Conservation (phyloP, 2,797 vertebrate genomes). For the Gastrophryne carolinensis region DNA sequence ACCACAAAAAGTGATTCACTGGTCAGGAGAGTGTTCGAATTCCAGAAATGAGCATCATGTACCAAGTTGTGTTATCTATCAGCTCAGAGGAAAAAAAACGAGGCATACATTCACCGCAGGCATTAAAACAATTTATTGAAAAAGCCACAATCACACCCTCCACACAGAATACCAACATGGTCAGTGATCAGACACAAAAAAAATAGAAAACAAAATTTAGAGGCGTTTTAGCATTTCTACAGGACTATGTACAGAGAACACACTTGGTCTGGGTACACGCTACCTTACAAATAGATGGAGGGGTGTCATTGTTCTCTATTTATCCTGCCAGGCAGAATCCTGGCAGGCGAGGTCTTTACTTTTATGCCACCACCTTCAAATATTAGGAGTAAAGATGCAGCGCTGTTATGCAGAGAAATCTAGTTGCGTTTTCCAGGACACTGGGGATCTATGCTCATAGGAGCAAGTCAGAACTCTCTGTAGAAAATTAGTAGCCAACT, state of each 20-base stretch:
- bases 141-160: conserved; percentile 50
- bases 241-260: conserved; percentile 42
- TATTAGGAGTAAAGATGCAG: conserved; percentile 39
- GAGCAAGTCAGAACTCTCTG: no score
- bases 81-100: no score
- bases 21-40: no score
- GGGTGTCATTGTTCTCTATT: background rate
- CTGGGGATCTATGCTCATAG: no score
- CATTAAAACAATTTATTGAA: conserved; percentile 52
- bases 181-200: conserved; percentile 46
- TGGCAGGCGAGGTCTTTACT: background rate
- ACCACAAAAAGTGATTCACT: no score
- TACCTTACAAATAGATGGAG: conserved; percentile 28
- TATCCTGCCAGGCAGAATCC: background rate
- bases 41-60: no score
- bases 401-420: conserved; percentile 20
- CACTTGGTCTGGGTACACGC: conserved; percentile 29
- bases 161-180: conserved; percentile 45
- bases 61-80: no score
- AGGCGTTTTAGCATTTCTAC: conserved; percentile 27
- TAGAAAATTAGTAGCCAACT: no score
- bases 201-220: background rate
- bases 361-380: background rate
- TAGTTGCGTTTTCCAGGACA: background rate
- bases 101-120: conserved; percentile 20